Percentiles rank a stretch among this genome's conserved stretches.
Evolutionary conservation across 2,888 invertebrate genomes (phyloP).

Genomic region (Lagria hirta): DNA sequence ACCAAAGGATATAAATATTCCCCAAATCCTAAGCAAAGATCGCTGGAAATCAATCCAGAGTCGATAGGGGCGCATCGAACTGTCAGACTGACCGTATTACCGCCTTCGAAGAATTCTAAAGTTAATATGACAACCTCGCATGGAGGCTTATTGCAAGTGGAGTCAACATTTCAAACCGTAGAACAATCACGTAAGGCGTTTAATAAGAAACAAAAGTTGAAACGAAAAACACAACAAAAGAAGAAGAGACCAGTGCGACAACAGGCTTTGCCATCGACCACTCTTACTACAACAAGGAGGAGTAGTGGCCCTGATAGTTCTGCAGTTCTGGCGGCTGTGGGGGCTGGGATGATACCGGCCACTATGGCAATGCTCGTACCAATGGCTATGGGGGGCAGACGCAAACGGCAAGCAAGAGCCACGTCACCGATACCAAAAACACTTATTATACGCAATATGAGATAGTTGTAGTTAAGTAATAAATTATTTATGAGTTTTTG

Average conservation of each 20-base stretch:
- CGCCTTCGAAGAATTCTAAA: conserved; percentile 63
- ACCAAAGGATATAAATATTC: conserved; percentile 73
- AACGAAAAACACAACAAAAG: conserved; percentile 49
- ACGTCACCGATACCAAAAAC: conserved; percentile 7
- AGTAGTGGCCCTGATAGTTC: conserved; percentile 57
- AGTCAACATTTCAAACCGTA: conserved; percentile 69
- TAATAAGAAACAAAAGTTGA: conserved; percentile 33
- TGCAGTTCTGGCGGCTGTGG: conserved; percentile 70
- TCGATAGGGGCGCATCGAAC: conserved; percentile 43
- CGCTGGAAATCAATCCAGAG: conserved; percentile 41
- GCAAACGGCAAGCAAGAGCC: conserved; percentile 27
- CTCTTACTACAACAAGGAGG: conserved; percentile 28
- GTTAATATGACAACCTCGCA: conserved; percentile 69
- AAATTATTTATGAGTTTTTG: too few species aligned
- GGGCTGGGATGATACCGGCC: conserved; percentile 78
- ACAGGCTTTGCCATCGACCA: conserved; percentile 12
- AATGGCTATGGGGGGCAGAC: conserved; percentile 66
- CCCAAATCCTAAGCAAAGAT: conserved; percentile 48
- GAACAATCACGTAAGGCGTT: conserved; percentile 61
- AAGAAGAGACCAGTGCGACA: conserved; percentile 8
- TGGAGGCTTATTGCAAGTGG: conserved; percentile 74
- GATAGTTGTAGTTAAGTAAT: too few species aligned
- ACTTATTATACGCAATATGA: too few species aligned
- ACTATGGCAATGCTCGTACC: conserved; percentile 81
- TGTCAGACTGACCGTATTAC: conserved; percentile 69